Evolutionary conservation across 2,888 invertebrate genomes (phyloP).

Genomic region (Drosophila melanosoma): DNA sequence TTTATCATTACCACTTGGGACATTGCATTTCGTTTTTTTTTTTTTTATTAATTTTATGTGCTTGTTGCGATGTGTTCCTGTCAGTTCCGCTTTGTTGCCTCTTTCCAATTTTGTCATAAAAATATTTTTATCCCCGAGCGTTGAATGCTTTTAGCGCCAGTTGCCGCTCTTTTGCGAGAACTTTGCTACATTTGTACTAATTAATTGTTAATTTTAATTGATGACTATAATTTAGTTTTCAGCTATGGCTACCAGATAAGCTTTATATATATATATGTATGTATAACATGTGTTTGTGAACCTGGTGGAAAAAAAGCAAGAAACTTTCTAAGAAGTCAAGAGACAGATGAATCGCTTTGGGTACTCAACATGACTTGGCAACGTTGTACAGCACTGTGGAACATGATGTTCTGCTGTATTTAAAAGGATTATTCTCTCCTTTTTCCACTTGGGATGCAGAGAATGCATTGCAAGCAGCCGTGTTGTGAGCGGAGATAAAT

Average conservation of each 20-base stretch:
- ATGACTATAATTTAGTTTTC: conserved; percentile 23
- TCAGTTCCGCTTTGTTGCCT: conserved; percentile 54
- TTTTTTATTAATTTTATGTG: conserved; percentile 28
- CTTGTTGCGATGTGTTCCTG: conserved; percentile 24
- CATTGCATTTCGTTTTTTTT: conserved; percentile 19
- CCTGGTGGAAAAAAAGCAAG: conserved; percentile 1
- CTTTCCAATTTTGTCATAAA: conserved; percentile 58
- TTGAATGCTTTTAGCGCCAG: conserved; percentile 56
- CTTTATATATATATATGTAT: background rate
- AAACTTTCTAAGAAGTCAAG: conserved; percentile 16
- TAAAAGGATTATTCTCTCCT: conserved; percentile 78
- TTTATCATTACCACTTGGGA: conserved; percentile 38
- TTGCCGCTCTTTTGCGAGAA: conserved; percentile 23
- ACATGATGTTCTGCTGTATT: conserved; percentile 67
- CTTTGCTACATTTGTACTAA: conserved; percentile 49
- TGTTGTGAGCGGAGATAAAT: conserved; percentile 76
- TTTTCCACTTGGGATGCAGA: conserved; percentile 51
- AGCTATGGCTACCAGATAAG: conserved; percentile 7
- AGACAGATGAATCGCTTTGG: conserved; percentile 10
- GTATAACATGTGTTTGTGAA: background rate
- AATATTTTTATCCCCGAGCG: conserved; percentile 62
- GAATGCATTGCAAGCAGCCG: conserved; percentile 73
- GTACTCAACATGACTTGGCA: conserved; percentile 40
- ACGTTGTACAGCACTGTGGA: conserved; percentile 37
- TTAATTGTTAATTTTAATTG: conserved; percentile 55